These are phyloP conservation scores for Oryzaephilus surinamensis DNA, from an alignment of 1,140 invertebrate species.

Conservation along the genomic window DNA sequence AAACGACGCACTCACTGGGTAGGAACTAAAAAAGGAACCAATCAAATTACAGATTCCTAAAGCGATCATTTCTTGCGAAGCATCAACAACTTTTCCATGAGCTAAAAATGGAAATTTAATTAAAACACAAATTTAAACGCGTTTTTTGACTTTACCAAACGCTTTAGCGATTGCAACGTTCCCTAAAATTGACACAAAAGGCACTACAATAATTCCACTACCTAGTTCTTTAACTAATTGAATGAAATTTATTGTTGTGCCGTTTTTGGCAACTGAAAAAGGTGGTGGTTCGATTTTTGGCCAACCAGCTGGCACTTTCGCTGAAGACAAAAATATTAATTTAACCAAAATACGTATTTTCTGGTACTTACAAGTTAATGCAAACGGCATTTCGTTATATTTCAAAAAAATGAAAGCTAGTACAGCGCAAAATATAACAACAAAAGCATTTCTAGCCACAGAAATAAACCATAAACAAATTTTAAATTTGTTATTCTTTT, in stretches of 20 bases:
- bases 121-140: conserved; percentile 2
- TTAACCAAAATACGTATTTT: conserved; percentile 4
- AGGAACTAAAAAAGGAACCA: conserved; percentile 60
- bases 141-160: conserved; percentile 61
- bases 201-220: conserved; percentile 57
- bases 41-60: conserved; percentile 58
- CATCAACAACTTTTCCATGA: conserved; percentile 42
- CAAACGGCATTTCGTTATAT: conserved; percentile 18
- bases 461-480: conserved; percentile 59
- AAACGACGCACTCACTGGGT: conserved; percentile 63
- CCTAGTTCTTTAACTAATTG: conserved; percentile 55
- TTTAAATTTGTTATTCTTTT: conserved; percentile 42
- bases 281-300: conserved; percentile 40
- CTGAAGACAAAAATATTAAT: conserved; percentile 28
- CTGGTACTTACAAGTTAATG: conserved; percentile 20
- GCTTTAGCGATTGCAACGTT: conserved; percentile 81
- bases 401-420: conserved; percentile 44
- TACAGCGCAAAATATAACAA: conserved; percentile 56
- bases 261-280: conserved; percentile 34
- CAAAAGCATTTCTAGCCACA: conserved; percentile 63
- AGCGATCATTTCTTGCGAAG: conserved; percentile 58
- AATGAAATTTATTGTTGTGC: conserved; percentile 46
- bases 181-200: conserved; percentile 67
- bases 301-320: conserved; percentile 42
- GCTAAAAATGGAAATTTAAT: conserved; percentile 33